Evolutionary conservation across 2,113 vertebrate genomes (phyloP).

Genomic region (Neolamprologus fasciatus): DNA sequence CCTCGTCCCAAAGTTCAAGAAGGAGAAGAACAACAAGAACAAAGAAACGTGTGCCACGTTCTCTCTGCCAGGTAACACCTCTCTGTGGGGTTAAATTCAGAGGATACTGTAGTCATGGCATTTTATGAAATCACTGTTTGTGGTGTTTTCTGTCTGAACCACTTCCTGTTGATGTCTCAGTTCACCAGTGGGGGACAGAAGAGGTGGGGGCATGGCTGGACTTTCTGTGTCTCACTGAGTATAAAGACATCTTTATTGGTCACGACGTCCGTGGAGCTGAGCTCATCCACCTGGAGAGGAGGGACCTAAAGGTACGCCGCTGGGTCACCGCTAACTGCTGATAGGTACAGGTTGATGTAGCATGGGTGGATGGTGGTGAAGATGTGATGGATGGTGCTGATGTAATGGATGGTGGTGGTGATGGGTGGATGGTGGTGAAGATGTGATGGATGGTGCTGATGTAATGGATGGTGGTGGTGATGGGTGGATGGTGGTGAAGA

Average conservation of each 20-base stretch:
- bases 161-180: slow-evolving; percentile 73
- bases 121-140: neutral
- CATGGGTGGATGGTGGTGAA: neutral
- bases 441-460: no score
- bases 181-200: slow-evolving; percentile 94
- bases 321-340: neutral
- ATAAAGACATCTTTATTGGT: slow-evolving; percentile 95
- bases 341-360: neutral
- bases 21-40: slow-evolving; percentile 94
- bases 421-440: neutral
- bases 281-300: slow-evolving; percentile 94
- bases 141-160: slow-evolving; percentile 40
- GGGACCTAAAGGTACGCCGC: slow-evolving; percentile 90
- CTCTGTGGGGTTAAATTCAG: neutral
- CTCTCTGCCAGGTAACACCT: slow-evolving; percentile 78
- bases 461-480: neutral
- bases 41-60: slow-evolving; percentile 78
- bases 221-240: slow-evolving; percentile 91
- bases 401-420: neutral
- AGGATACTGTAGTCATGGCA: fast-evolving
- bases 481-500: neutral
- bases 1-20: slow-evolving; percentile 97
- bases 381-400: neutral
- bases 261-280: slow-evolving; percentile 94
- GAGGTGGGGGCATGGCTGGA: slow-evolving; percentile 97